These are phyloP conservation scores for Paramuricea clavata DNA, from an alignment of 92 coral and sea anemone genomes.

Conservation along the genomic window DNA sequence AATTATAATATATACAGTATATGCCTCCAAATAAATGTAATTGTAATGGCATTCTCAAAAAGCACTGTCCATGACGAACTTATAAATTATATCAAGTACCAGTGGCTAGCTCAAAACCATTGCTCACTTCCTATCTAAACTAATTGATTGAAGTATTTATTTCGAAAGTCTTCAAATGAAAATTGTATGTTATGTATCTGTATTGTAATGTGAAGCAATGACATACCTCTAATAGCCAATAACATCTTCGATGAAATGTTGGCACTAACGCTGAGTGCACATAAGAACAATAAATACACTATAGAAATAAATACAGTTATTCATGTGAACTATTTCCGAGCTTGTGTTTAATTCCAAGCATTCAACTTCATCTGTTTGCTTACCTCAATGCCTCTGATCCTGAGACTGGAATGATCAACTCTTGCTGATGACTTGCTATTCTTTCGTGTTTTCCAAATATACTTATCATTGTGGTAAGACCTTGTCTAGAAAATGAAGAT, in stretches of 20 bases:
- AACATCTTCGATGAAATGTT: constrained; percentile 95
- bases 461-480: constrained; percentile 94
- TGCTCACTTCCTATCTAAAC: too few relatives aligned
- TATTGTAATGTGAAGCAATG: background rate
- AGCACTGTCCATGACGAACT: too few relatives aligned
- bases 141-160: too few relatives aligned
- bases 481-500: constrained; percentile 45
- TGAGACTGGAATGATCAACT: constrained; percentile 94
- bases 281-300: constrained; percentile 94
- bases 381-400: constrained; percentile 91
- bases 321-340: background rate
- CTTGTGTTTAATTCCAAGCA: too few relatives aligned
- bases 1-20: too few relatives aligned
- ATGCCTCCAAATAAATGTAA: too few relatives aligned
- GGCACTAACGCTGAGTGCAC: constrained; percentile 97
- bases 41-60: too few relatives aligned
- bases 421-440: constrained; percentile 81
- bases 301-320: background rate
- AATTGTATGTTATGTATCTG: too few relatives aligned
- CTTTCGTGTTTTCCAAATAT: constrained; percentile 92
- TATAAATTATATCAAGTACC: too few relatives aligned
- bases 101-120: too few relatives aligned
- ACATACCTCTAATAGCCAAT: constrained; percentile 92
- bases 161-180: too few relatives aligned
- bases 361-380: background rate